Base-by-base conservation (phyloP, 2,113 vertebrate species). In the Myrmecophaga tridactyla region DNA sequence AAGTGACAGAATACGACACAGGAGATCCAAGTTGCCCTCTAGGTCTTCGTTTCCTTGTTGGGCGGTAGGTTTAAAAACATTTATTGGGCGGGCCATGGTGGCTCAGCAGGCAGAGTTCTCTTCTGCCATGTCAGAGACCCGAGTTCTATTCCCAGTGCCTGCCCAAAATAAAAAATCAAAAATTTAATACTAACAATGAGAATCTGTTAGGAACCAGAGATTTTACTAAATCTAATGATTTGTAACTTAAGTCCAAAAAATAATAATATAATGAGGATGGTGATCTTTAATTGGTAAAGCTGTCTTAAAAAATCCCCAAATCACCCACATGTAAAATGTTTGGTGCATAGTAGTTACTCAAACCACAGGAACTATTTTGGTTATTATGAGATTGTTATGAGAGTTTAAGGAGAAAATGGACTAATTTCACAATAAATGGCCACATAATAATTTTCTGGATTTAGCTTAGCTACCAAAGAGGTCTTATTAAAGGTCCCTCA, bases 371-470 rank as follows among this genome's bases (percentile, higher is more conserved):
- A 39, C 17, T 75, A 34, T 84, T 58, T 89, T 51, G 34, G 34
- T 75, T 85, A 83, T 77, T 70, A 75, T 27, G 46, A 92, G 8
- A 58, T 4, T 60, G 43, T 83, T 75, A 23, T 3, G 34, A 73
- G 25, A 56, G 23, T 18, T 86, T 82, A 70, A 87, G 46, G 25
- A 78, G 62, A 78, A 90, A 95, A 90, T 36, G 43, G 39, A 72
- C 36, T 83, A 62, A 51, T 83, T 93, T 93, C 36, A 78, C 58
- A 51, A 87, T 29, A 89, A 62, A 90, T 43, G 23, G 1, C 11
- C 31, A 90, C 31, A 86, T 48, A 56, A 29, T 69, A 86, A 87
- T 77, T 83, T 93, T 51, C 94, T 93, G 76, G n/a, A 83, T 31
- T 58, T 76, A 51, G 3, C 12, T 83, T 62, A 77, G 27, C 41